These are phyloP conservation scores for Scolopax mira DNA, from an alignment of 2,113 vertebrate species.

Conservation along the genomic window DNA sequence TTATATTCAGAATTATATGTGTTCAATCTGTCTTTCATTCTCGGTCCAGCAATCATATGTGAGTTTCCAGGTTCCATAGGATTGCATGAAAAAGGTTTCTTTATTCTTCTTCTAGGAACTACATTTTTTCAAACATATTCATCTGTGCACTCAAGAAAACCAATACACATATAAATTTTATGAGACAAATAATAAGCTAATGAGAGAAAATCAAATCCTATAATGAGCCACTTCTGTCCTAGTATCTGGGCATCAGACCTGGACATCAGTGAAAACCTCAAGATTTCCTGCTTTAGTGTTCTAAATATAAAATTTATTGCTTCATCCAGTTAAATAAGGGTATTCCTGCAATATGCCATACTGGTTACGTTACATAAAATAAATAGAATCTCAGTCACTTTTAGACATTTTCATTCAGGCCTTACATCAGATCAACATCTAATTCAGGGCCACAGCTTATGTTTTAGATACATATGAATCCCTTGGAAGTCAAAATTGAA, in stretches of 20 bases:
- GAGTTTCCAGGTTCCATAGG: not conserved
- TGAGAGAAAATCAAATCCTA: not conserved
- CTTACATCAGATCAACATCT: not conserved
- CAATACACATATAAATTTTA: not conserved
- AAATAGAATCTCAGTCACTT: not conserved
- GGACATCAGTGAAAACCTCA: not conserved
- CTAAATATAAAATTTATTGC: not conserved
- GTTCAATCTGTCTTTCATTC: not conserved
- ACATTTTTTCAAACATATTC: not conserved
- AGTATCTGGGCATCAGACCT: not conserved
- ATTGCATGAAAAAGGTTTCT: not conserved
- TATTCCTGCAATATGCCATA: not conserved
- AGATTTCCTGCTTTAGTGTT: not conserved
- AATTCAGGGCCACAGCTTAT: not conserved
- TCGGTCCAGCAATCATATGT: rapidly evolving
- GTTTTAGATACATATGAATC: not conserved
- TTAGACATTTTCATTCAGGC: not conserved
- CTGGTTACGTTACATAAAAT: not conserved
- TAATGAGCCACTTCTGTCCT: not conserved
- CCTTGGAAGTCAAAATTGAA: not conserved
- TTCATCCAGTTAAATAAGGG: not conserved
- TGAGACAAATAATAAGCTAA: not conserved
- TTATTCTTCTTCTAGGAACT: not conserved
- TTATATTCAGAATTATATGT: not conserved
- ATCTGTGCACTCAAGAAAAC: not conserved